A percentile compares a stretch with the other conserved stretches of the same genome.
These are phyloP conservation scores for Heliconius hewitsoni DNA, from an alignment of 1,140 invertebrate genomes.

Conservation along the genomic window DNA sequence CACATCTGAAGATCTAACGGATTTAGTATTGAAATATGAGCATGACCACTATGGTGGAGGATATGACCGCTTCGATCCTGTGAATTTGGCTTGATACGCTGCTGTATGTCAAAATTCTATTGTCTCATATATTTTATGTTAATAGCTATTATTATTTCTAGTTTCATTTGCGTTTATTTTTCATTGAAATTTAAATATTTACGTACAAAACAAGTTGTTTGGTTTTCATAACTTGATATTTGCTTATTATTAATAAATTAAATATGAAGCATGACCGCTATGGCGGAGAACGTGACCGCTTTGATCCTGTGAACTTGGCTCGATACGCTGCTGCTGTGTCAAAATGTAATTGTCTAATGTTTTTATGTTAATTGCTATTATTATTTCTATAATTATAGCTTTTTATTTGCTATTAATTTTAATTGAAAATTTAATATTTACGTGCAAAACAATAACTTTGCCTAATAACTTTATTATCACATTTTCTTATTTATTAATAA, in stretches of 20 bases:
- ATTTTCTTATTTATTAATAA: neutral
- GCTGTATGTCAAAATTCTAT: too few relatives aligned
- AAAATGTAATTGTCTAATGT: too few relatives aligned
- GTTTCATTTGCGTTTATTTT: too few relatives aligned
- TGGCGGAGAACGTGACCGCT: too few relatives aligned
- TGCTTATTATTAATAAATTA: neutral
- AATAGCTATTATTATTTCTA: neutral
- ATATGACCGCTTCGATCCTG: too few relatives aligned
- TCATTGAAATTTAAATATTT: neutral
- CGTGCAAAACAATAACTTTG: neutral
- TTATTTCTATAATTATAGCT: neutral
- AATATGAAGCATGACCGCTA: neutral
- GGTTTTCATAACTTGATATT: neutral
- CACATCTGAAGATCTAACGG: too few relatives aligned
- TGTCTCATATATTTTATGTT: neutral
- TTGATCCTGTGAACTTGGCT: too few relatives aligned
- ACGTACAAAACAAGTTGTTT: neutral
- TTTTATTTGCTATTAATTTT: too few relatives aligned
- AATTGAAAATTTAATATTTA: neutral
- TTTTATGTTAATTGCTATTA: neutral
- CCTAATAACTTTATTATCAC: neutral
- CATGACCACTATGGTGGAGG: too few relatives aligned
- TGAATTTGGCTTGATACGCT: too few relatives aligned
- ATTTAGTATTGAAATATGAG: too few relatives aligned
- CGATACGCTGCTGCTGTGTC: too few relatives aligned